These are phyloP conservation scores for Horisme vitalbata DNA, from an alignment of 2,888 invertebrate species.

Conservation along the genomic window DNA sequence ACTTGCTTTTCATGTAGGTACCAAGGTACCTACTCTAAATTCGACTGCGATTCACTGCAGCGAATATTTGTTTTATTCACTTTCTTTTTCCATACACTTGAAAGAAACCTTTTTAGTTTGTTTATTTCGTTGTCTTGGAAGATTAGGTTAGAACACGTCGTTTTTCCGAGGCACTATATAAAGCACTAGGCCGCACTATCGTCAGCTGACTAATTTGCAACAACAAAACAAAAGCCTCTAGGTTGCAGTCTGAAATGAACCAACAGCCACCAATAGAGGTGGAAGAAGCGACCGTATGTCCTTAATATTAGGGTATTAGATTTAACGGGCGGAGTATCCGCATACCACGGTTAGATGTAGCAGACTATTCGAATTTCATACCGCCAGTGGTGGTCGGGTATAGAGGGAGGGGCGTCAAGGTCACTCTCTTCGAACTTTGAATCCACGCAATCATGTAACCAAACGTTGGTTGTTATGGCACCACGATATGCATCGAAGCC, in stretches of 20 bases:
- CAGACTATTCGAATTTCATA: constrained; percentile 75
- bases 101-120: constrained; percentile 23
- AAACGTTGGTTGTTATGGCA: constrained; percentile 47
- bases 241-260: constrained; percentile 35
- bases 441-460: constrained; percentile 70
- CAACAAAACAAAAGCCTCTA: constrained; percentile 66
- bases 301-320: constrained; percentile 46
- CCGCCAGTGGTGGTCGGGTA: constrained; percentile 51
- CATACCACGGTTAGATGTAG: constrained; percentile 63
- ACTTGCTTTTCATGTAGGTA: neutral
- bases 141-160: constrained; percentile 52
- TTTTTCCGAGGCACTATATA: constrained; percentile 51
- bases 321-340: constrained; percentile 53
- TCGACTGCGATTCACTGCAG: constrained; percentile 14
- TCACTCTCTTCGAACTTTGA: constrained; percentile 67
- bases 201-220: constrained; percentile 79
- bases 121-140: constrained; percentile 13
- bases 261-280: constrained; percentile 42
- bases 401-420: constrained; percentile 66
- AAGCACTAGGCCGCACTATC: constrained; percentile 62
- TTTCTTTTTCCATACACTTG: constrained; percentile 19
- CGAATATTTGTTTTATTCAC: constrained; percentile 18
- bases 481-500: constrained; percentile 63
- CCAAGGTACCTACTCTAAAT: neutral
- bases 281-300: constrained; percentile 52